A percentile compares a stretch with the other conserved stretches of the same genome.
phyloP scores from a whole-genome alignment of 2,888 invertebrate genomes.

The Seira ritae region DNA sequence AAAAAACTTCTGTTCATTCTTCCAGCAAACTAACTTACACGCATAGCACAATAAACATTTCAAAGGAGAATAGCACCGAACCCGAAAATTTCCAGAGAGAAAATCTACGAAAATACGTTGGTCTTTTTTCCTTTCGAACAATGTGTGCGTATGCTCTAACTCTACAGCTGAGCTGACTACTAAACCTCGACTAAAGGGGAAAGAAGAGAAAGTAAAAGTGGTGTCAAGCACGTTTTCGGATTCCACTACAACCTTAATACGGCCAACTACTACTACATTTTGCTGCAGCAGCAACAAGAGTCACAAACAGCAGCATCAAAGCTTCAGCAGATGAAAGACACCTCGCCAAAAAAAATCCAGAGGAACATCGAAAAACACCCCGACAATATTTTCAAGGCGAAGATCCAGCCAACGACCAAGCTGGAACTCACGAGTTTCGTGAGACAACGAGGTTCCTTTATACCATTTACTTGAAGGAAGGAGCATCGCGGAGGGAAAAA shows the following conservation, averaged over 20 bases:
- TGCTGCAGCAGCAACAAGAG: conserved; percentile 20
- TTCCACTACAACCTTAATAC: neutral
- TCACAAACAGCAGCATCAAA: conserved; percentile 5
- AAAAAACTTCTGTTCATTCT: neutral
- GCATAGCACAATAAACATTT: neutral
- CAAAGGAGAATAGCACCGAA: neutral
- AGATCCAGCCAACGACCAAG: conserved; percentile 47
- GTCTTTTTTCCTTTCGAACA: neutral
- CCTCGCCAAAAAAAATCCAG: neutral
- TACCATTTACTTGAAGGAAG: conserved; percentile 19
- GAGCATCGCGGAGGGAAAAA: neutral
- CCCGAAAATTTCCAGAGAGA: no score
- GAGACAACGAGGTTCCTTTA: conserved; percentile 48
- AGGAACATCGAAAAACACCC: neutral
- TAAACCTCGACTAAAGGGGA: neutral
- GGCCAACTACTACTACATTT: neutral
- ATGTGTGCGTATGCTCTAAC: neutral
- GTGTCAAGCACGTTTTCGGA: conserved; percentile 16
- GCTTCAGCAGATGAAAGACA: neutral
- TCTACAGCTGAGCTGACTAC: conserved; percentile 28
- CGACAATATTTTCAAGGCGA: neutral
- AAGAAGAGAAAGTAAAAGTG: conserved; percentile 20
- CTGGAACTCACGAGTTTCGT: conserved; percentile 51
- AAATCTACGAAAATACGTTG: neutral
- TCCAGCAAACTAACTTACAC: conserved; percentile 12